Conservation (phyloP, 2,888 invertebrate genomes). For the Antheraea assamensis region DNA sequence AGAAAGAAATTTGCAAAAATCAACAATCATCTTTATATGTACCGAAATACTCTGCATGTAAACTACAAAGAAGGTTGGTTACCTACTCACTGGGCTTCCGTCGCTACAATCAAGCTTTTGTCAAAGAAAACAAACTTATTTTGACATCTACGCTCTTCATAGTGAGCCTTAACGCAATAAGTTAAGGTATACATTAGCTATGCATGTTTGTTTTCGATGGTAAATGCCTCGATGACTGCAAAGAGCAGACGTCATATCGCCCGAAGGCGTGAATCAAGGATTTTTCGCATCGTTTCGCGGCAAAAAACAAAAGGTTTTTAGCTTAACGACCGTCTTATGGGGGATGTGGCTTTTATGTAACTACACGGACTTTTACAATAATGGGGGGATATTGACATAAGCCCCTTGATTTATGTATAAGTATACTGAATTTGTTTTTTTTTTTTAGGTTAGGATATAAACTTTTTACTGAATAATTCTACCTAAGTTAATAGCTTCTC, state of each 20-base stretch:
- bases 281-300: constrained; percentile 41
- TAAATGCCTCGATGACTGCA: constrained; percentile 25
- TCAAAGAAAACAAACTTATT: constrained; percentile 32
- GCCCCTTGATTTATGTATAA: neutral
- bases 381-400: neutral
- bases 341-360: constrained; percentile 6
- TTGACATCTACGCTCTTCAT: constrained; percentile 21
- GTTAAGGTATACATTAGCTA: constrained; percentile 4
- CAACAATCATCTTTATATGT: constrained; percentile 27
- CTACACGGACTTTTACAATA: neutral
- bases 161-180: constrained; percentile 18
- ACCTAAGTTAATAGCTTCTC: too few species aligned
- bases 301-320: constrained; percentile 40
- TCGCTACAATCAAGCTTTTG: constrained; percentile 50
- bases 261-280: constrained; percentile 47
- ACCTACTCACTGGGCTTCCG: constrained; percentile 41
- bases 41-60: constrained; percentile 26
- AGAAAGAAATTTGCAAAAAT: constrained; percentile 23
- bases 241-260: constrained; percentile 39
- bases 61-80: constrained; percentile 34
- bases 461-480: too few species aligned
- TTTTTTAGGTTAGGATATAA: neutral
- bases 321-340: constrained; percentile 22
- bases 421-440: neutral
- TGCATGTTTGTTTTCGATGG: neutral